Evolutionary conservation across 2,888 invertebrate species (phyloP), one percentile per base, ranked within the genome.

Genomic region (Drosophila subsilvestris): DNA sequence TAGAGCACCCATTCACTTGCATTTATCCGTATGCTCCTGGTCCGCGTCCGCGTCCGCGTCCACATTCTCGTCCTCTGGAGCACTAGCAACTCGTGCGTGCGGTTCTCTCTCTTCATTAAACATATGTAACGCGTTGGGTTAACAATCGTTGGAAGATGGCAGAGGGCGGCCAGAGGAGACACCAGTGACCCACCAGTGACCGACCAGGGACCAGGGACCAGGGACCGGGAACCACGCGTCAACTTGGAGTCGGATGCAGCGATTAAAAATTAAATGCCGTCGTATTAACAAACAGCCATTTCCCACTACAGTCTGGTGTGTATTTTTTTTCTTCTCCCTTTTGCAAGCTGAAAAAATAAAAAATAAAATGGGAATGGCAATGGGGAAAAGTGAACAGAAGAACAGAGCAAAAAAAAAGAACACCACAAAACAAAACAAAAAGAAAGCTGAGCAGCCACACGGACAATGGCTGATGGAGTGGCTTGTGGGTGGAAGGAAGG

Each of bases 241-340:
- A 66, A 71, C 73, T 66, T 78, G 57, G 56, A 79, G 74, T 75
- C 73, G 86, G 68, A 78, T 76, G 80, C 78, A 80, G 73, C 81
- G 85, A 88, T 86, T 87, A 88, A 86, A 86, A 87, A 84, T 86
- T 81, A 88, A 86, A 87, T 79, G 86, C 75, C 86, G 84, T 86
- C 88, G 77, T 83, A 88, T 86, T 84, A 84, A 86, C 88, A 83
- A 78, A 74, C 88, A 80, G 76, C 74, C 69, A 66, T 57, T 44
- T 51, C 58, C 61, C 62, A 60, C 37, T 60, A 18, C 25, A 12
- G 29, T 45, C 3, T 14, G 32, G 51, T 14, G 12, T 22, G 22
- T 22, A 22, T 17, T 53, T 42, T 51, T 65, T 60, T 47, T 60
- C 6, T 60, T 27, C 48, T 43, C 42, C n/a, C n/a, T n/a, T 50